These are phyloP conservation scores for Sitta carolinensis DNA, from an alignment of 2,797 vertebrate species.

Conservation along the genomic window DNA sequence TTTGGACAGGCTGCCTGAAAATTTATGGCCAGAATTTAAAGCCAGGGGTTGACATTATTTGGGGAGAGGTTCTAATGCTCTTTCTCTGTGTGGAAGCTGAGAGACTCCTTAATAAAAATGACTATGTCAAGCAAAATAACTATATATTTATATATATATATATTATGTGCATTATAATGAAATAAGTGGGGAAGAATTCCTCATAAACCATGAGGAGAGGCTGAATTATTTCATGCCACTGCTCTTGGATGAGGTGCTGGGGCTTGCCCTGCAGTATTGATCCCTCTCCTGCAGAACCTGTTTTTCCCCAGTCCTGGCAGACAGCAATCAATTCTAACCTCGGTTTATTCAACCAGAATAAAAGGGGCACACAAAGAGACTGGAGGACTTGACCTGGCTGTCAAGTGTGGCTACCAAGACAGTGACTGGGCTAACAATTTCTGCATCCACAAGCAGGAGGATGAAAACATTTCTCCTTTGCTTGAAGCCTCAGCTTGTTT, in stretches of 20 bases:
- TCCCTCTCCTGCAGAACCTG: not conserved
- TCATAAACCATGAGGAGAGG: not conserved
- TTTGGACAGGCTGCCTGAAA: not conserved
- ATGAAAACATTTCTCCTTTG: not conserved
- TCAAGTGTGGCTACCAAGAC: not conserved
- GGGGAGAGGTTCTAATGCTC: not conserved
- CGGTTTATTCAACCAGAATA: not conserved
- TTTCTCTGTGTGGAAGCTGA: not conserved
- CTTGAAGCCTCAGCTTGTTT: not conserved
- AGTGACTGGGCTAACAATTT: not conserved
- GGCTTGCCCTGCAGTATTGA: not conserved
- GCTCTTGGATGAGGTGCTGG: not conserved
- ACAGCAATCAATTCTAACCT: not conserved
- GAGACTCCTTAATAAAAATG: not conserved
- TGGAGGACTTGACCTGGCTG: not conserved
- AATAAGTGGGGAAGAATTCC: not conserved
- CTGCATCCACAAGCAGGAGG: not conserved
- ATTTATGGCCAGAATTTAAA: not conserved
- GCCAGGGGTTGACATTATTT: not conserved
- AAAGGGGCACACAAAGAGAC: not conserved
- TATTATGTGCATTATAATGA: not conserved
- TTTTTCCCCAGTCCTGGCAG: not conserved
- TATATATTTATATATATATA: fast-evolving
- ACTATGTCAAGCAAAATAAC: not conserved
- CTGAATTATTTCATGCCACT: not conserved